A percentile compares a stretch with the other conserved stretches of the same genome.
phyloP scores from a whole-genome alignment of 2,888 invertebrate genomes.

The Invenusta paracnida region DNA sequence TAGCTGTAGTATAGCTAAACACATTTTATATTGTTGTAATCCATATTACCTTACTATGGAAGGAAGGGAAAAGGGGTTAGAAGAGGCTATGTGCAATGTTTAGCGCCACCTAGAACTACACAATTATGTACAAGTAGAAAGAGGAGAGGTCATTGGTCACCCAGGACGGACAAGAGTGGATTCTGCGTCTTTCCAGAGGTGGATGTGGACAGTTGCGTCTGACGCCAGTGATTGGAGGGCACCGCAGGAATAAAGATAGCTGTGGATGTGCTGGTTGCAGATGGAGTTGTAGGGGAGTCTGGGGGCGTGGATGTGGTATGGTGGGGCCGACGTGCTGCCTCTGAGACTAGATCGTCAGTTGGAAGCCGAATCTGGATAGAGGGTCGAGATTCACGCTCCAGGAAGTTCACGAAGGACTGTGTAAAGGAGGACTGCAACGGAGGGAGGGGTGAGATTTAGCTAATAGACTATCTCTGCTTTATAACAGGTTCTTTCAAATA shows the following conservation, averaged over 20 bases:
- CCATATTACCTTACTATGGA: no score
- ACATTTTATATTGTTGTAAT: no score
- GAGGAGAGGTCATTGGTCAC: no score
- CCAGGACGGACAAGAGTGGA: background rate
- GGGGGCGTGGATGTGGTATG: background rate
- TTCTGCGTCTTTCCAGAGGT: background rate
- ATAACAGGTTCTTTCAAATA: no score
- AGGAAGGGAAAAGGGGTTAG: no score
- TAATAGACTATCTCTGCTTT: no score
- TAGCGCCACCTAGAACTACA: no score
- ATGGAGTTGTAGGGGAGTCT: background rate
- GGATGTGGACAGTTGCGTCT: no score
- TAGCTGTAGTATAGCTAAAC: no score
- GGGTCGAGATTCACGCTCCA: background rate
- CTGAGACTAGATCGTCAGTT: background rate
- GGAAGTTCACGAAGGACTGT: conserved; percentile 2
- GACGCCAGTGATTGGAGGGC: no score
- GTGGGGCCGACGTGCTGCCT: background rate
- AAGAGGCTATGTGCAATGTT: no score
- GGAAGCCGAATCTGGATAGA: background rate
- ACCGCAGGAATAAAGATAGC: background rate
- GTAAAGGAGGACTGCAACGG: background rate
- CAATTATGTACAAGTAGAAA: no score
- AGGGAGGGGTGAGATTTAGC: background rate
- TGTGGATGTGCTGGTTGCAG: background rate